Evolutionary conservation across 2,888 invertebrate genomes (phyloP), one percentile per base, ranked within the genome.

Genomic region (Adelognathus sp.): DNA sequence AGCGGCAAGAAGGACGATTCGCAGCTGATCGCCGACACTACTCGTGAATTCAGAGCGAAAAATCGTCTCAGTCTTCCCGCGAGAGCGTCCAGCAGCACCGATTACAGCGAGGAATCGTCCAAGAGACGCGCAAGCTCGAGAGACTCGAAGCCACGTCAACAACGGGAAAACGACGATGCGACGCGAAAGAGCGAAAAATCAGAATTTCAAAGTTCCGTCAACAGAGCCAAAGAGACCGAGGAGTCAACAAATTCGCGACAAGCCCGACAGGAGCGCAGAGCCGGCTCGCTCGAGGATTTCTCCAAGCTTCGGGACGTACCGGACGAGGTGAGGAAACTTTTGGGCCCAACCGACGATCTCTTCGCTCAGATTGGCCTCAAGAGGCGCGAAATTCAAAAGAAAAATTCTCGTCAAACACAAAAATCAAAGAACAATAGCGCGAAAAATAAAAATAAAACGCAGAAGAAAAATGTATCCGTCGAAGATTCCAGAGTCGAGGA

Each of bases 321-420:
- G 1, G 82, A 82, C 18, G 87, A 87, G 54, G 87, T 86, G 14
- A 86, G 84, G 60, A 87, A 85, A 60, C 73, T 87, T 0, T 74
- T 87, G n/a, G 84, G 79, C 14, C 78, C 67, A 7, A 82, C 82
- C 24, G 85, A 86, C 0, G 85, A 87, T 64, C 36, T 86, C 21
- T 44, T 84, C 27, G 76, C 72, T 1, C 86, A 82, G 21, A 58
- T 86, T 36, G 84, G 81, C 1, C 36, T 85, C 1, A 79, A 84
- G 7, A 79, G 80, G 3, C 79, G 78, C 0, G 79, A 81, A 0
- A 64, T 71, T 21, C n/a, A 64, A 31, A 76, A 61, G 27, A 76
- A 66, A 50, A 44, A 31, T 9, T 11, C 41, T 5, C 52, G 36
- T 6, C 64, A 70, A 39, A 11, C 44, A 11, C n/a, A n/a, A 9